Evolutionary conservation across 2,113 vertebrate species (phyloP).

Genomic region (Larimichthys crocea): DNA sequence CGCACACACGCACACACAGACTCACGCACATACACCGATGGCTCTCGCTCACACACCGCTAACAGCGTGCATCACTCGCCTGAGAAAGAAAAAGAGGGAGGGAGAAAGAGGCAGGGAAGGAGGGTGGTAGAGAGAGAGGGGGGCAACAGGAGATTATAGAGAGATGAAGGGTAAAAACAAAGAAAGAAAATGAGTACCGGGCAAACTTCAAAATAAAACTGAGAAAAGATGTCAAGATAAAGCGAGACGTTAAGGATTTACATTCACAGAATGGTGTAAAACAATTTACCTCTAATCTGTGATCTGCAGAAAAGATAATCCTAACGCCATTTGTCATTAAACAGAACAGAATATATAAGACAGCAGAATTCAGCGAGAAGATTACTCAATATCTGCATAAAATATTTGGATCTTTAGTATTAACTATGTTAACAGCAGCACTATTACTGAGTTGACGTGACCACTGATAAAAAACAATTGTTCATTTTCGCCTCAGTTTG

Average conservation of each 20-base stretch:
- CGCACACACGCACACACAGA: not conserved
- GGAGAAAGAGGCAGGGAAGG: constrained; percentile 47
- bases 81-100: constrained; percentile 71
- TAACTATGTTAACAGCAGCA: not conserved
- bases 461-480: not conserved
- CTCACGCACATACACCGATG: constrained; percentile 56
- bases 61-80: constrained; percentile 74
- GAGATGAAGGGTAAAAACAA: constrained; percentile 54
- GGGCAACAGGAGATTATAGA: constrained; percentile 54
- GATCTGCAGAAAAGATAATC: constrained; percentile 31
- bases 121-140: constrained; percentile 51
- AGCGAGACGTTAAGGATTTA: not conserved
- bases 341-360: constrained; percentile 1
- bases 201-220: constrained; percentile 41
- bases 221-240: constrained; percentile 30
- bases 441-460: not conserved
- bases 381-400: not conserved
- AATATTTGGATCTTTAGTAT: not conserved
- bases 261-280: constrained; percentile 29
- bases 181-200: constrained; percentile 53
- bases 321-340: constrained; percentile 13
- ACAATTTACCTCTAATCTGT: constrained; percentile 27
- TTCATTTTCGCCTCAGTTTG: not conserved
- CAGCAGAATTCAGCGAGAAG: not conserved
- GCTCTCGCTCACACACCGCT: constrained; percentile 66